Conservation (phyloP, 1,140 invertebrate genomes). For the Dufourea novaeangliae region DNA sequence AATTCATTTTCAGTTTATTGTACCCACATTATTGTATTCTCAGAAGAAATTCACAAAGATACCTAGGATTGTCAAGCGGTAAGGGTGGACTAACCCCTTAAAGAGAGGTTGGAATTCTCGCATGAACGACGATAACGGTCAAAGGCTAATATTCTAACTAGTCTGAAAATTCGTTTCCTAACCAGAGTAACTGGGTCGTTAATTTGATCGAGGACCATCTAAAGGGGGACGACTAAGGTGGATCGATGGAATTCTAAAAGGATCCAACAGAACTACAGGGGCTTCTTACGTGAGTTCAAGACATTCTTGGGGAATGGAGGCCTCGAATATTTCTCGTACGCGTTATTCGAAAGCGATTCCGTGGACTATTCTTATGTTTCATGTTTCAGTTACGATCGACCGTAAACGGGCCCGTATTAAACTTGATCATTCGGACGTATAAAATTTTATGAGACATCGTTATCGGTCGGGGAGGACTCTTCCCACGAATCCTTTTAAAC, state of each 20-base stretch:
- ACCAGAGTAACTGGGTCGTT: neutral
- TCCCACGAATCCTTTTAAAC: neutral
- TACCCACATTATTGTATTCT: too few species aligned
- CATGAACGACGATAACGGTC: slow-evolving; percentile 25
- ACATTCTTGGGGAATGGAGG: neutral
- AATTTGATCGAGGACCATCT: neutral
- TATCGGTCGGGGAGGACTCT: neutral
- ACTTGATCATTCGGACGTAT: neutral
- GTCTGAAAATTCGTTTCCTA: slow-evolving; percentile 1
- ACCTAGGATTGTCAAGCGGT: too few species aligned
- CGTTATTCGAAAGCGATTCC: neutral
- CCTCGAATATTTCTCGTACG: neutral
- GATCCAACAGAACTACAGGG: too few species aligned
- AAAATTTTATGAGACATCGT: slow-evolving; percentile 2
- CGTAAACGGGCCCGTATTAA: neutral
- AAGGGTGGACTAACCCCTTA: too few species aligned
- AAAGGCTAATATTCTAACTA: slow-evolving; percentile 11
- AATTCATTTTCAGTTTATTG: too few species aligned
- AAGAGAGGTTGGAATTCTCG: neutral
- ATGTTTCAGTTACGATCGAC: neutral
- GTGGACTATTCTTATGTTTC: neutral
- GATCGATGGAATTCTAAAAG: neutral
- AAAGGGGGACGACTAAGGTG: neutral
- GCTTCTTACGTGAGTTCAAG: neutral
- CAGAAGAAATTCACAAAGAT: too few species aligned